These are phyloP conservation scores for Nephila pilipes DNA, from an alignment of 1,140 invertebrate genomes.

Conservation along the genomic window DNA sequence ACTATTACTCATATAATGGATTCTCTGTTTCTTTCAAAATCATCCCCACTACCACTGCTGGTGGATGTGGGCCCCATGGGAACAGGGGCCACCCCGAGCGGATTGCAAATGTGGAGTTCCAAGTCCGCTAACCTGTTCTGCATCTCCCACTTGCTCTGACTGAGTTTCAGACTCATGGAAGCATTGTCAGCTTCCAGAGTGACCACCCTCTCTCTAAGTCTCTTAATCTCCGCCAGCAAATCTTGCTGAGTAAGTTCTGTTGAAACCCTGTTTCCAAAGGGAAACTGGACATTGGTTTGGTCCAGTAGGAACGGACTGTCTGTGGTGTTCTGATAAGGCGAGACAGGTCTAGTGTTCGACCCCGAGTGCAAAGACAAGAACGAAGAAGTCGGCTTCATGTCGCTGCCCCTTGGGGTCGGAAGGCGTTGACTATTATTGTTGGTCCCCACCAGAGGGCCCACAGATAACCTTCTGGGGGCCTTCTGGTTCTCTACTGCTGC, in stretches of 20 bases:
- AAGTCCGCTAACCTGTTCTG: conserved; percentile 97
- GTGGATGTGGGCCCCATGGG: conserved; percentile 7
- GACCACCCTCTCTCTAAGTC: conserved; percentile 92
- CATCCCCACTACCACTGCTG: conserved; percentile 78
- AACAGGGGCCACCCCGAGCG: conserved; percentile 19
- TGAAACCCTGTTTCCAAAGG: conserved; percentile 15
- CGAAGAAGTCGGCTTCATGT: conserved; percentile 51
- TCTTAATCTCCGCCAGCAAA: conserved; percentile 93
- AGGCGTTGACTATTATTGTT: background rate
- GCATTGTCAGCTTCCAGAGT: conserved; percentile 96
- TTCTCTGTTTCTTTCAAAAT: conserved; percentile 81
- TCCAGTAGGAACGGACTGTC: conserved; percentile 69
- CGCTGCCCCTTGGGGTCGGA: background rate
- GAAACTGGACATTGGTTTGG: conserved; percentile 36
- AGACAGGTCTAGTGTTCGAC: conserved; percentile 61
- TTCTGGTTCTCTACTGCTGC: background rate
- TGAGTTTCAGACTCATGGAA: conserved; percentile 93
- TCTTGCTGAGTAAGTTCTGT: conserved; percentile 85
- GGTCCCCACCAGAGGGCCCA: conserved; percentile 16
- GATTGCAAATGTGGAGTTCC: conserved; percentile 92
- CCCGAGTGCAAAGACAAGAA: conserved; percentile 48
- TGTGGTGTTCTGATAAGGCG: conserved; percentile 60
- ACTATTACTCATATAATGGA: conserved; percentile 80
- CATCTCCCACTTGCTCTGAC: conserved; percentile 97
- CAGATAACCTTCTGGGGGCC: conserved; percentile 19